Conservation (phyloP, 2,888 invertebrate genomes). For the Lamellibrachia columna region DNA sequence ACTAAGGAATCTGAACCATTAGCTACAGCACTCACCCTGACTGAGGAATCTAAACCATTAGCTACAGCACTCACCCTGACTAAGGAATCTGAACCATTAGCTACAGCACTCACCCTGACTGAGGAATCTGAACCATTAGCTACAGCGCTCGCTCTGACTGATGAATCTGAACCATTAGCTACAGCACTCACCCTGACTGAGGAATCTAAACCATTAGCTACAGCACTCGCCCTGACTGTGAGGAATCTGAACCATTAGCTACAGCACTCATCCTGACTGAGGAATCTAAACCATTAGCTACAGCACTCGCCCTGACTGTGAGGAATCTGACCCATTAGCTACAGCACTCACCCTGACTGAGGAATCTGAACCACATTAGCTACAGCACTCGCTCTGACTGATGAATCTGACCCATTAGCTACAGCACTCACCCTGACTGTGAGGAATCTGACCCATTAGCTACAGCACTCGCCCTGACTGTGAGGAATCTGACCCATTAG, state of each 20-base stretch:
- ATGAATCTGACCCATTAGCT: background rate
- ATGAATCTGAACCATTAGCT: too few species aligned
- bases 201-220: too few species aligned
- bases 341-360: too few species aligned
- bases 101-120: background rate
- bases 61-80: background rate
- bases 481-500: too few species aligned
- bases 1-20: too few species aligned
- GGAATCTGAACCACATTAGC: too few species aligned
- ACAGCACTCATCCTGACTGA: background rate
- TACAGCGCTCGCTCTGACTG: background rate
- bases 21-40: too few species aligned
- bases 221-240: background rate
- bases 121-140: background rate
- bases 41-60: too few species aligned
- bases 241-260: background rate
- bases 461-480: background rate
- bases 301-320: background rate
- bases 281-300: background rate
- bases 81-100: background rate
- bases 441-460: too few species aligned
- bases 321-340: too few species aligned
- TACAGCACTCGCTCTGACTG: background rate
- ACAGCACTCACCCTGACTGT: background rate
- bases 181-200: too few species aligned